Evolutionary conservation across 92 coral and sea anemone species (phyloP), one percentile per base, ranked within the genome.

Genomic region (Zoanthus sansibaricus): DNA sequence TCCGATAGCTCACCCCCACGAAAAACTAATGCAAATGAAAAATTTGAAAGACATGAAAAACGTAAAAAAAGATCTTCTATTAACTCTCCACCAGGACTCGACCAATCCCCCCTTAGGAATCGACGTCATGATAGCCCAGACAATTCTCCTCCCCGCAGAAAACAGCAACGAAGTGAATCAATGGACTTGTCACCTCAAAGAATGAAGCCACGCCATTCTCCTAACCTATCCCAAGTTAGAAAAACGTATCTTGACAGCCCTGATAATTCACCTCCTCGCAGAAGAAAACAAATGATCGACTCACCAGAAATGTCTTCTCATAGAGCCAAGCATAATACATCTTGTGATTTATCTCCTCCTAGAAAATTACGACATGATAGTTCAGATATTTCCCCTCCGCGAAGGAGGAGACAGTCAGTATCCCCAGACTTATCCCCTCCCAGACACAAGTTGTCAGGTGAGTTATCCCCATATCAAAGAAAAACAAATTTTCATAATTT

Each of bases 111-210:
- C 42, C 88, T 90, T 51, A 82, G 89, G 72, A 86, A 83, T 33
- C 58, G 45, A 14, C 86, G 96, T 37, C 94, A 82, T 64, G 95
- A 87, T 72, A 88, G 92, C 1, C 89, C 98, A 46, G 98, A 95
- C 77, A 86, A 83, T 46, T 96, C 98, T 56, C 98, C 99, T 18
- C 95, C 92, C 16, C 91, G 98, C 76, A 86, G 92, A 54, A 77
- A 90, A 77, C 91, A 91, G 21, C n/a, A 3, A 42, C 78, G 89
- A 46, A 82, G 74, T 77, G 90, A 87, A 77, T 87, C 94, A 6
- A 89, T 92, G 17, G 93, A 91, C 49, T 87, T 92, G 31, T 87
- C 96, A 58, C 93, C 93, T 9, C 85, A 88, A 6, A 51, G 94
- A 68, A 83, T 14, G 49, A 64, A 75, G 5, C 51, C 78, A 17